Evolutionary conservation across 2,888 invertebrate genomes (phyloP), one percentile per base, ranked within the genome.

Genomic region (Leptodirus hochenwartii): DNA sequence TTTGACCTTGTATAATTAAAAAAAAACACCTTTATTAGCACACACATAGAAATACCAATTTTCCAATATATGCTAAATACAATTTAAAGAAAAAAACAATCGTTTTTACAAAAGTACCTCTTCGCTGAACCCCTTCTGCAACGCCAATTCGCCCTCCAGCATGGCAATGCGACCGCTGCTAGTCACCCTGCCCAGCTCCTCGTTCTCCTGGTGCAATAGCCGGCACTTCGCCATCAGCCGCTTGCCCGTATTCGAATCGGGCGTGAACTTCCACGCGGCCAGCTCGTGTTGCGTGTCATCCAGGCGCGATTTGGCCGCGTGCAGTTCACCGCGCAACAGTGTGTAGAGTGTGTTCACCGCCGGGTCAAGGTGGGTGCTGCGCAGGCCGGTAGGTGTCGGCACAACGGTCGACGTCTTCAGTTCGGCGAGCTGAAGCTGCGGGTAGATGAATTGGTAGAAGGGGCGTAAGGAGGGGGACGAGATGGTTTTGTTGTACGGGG

Each of bases 181-280:
- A 25, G 93, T 90, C 69, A 88, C 81, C 49, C 88, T 82, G 8
- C 95, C 95, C 12, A 96, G 64, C 49, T 96, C 95, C 55, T 95
- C 95, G 56, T 96, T 96, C 56, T 96, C 95, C 56, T 93, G 90
- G 50, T 93, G 84, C 26, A 96, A 59, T 41, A 90, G 61, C 37
- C 93, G 71, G 53, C 95, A 96, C 54, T 93, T 91, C 6, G 93
- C 91, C 95, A 96, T 95, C 41, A 96, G 62, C 41, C 93, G 74
- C 58, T 95, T 96, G 39, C 96, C 96, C 26, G 93, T 93, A 61
- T 91, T 91, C 38, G 91, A 93, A 58, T 96, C 96, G n/a, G 95
- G 91, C 9, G 95, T 95, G 57, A 96, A 96, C 59, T 96, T 96
- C 93, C 95, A 96, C 3, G 96, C 95, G 32, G 87, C 82, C 25